A percentile compares a stretch with the other conserved stretches of the same genome.
These are phyloP conservation scores for Strix occidentalis DNA, from an alignment of 2,797 vertebrate species.

Conservation along the genomic window DNA sequence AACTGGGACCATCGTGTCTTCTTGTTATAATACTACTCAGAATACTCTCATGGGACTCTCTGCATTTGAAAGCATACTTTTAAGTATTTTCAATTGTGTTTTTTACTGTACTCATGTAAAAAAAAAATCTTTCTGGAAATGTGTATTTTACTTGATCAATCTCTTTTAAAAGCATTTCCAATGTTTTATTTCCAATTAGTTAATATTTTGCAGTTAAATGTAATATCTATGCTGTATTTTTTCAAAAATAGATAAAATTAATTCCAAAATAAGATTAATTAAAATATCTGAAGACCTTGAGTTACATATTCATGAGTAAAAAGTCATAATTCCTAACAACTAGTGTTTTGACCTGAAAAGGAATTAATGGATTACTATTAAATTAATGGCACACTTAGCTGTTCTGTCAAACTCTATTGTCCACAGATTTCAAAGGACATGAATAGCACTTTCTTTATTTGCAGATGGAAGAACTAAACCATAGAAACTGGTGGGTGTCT, in stretches of 20 bases:
- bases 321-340: not conserved
- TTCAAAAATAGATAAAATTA: conserved; percentile 9
- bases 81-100: not conserved
- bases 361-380: not conserved
- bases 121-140: not conserved
- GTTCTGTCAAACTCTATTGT: not conserved
- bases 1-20: not conserved
- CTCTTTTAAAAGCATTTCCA: not conserved
- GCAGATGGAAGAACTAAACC: not conserved
- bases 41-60: not conserved
- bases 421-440: not conserved
- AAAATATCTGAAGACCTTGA: conserved; percentile 33
- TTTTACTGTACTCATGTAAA: not conserved
- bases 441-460: not conserved
- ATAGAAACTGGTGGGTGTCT: not conserved
- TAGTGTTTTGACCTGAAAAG: not conserved
- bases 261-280: conserved; percentile 29
- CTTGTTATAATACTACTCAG: not conserved
- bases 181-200: conserved; percentile 33
- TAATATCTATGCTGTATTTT: conserved; percentile 5
- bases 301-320: not conserved
- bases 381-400: not conserved
- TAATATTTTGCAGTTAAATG: conserved; percentile 9
- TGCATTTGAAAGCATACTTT: not conserved
- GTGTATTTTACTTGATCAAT: not conserved